A percentile compares a stretch with the other conserved stretches of the same genome.
These are phyloP conservation scores for Bettongia penicillata DNA, from an alignment of 2,113 vertebrate genomes.

Conservation along the genomic window DNA sequence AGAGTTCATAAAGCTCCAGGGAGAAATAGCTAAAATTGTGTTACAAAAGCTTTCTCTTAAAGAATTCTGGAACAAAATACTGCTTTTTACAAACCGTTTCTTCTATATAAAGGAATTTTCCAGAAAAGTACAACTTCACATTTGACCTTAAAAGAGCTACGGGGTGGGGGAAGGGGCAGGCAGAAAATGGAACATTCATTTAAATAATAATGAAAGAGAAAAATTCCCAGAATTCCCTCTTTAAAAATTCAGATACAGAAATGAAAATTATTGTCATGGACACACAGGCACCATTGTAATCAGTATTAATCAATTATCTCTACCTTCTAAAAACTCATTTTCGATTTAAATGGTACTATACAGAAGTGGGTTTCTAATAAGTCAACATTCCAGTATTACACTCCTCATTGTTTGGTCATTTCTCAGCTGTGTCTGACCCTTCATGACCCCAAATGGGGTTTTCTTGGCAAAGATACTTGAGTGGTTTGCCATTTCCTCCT, in stretches of 20 bases:
- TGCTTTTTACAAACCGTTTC: background rate
- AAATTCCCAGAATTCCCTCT: background rate
- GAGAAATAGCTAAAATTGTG: constrained; percentile 33
- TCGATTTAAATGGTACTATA: background rate
- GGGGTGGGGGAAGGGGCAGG: background rate
- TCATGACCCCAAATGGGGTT: background rate
- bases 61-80: background rate
- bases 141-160: background rate
- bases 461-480: background rate
- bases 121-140: background rate
- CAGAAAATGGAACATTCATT: background rate
- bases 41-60: constrained; percentile 46
- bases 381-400: background rate
- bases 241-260: background rate
- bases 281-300: background rate
- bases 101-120: background rate
- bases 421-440: background rate
- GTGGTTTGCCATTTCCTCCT: background rate
- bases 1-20: constrained; percentile 26
- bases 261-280: background rate
- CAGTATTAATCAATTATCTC: background rate
- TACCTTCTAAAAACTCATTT: background rate
- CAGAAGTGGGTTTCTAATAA: background rate
- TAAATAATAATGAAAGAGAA: background rate
- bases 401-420: background rate